These are phyloP conservation scores for Strix occidentalis DNA, from an alignment of 2,797 vertebrate genomes.

Conservation along the genomic window DNA sequence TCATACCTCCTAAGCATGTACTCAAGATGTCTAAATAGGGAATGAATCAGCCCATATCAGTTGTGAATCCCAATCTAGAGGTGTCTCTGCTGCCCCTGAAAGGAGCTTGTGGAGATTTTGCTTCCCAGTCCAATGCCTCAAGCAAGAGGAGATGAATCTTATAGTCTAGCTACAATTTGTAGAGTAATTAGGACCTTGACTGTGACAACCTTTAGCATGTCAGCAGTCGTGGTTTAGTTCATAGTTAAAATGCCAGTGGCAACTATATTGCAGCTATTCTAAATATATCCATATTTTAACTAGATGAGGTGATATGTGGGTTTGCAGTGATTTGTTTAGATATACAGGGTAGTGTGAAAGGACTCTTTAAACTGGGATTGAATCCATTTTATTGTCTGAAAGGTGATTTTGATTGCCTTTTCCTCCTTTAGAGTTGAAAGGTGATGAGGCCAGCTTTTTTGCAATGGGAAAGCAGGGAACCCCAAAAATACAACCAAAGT, in stretches of 20 bases:
- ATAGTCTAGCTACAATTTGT: background rate
- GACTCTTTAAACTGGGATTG: background rate
- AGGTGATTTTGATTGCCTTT: constrained; percentile 21
- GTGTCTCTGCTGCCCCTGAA: background rate
- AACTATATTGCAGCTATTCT: background rate
- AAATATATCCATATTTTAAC: constrained; percentile 37
- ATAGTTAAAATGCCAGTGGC: constrained; percentile 9
- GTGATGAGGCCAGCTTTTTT: background rate
- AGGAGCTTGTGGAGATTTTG: background rate
- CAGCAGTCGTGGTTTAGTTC: constrained; percentile 18
- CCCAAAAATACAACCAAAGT: background rate
- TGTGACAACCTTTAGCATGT: constrained; percentile 44
- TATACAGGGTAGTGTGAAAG: background rate
- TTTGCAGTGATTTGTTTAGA: constrained; percentile 26
- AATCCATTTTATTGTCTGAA: background rate
- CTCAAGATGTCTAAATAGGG: background rate
- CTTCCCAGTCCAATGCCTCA: background rate
- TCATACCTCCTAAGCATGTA: background rate
- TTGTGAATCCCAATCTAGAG: background rate
- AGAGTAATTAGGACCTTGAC: constrained; percentile 38
- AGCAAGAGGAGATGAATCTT: constrained; percentile 5
- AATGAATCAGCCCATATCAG: background rate
- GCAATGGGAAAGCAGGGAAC: background rate
- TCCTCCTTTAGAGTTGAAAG: background rate
- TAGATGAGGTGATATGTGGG: constrained; percentile 9